Conservation (phyloP, 2,113 vertebrate species). For the Brachirus orientalis region DNA sequence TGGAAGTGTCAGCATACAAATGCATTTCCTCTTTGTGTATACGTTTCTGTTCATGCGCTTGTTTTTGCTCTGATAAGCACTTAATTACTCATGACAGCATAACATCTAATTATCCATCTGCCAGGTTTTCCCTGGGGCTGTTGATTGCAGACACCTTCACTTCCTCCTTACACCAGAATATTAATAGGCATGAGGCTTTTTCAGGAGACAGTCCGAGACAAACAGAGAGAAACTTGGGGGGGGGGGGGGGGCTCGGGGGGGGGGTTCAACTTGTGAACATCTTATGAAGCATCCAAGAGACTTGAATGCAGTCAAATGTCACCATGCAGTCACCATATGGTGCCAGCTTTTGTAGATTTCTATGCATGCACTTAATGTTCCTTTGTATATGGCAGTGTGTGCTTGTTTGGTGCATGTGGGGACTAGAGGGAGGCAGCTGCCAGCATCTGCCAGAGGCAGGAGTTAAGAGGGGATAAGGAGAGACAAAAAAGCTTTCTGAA, state of each 20-base stretch:
- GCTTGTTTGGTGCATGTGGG: slow-evolving; percentile 11
- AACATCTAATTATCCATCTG: slow-evolving; percentile 56
- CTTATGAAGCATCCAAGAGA: slow-evolving; percentile 12
- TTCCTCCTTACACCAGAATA: slow-evolving; percentile 39
- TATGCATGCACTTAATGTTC: neutral
- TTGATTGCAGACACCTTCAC: slow-evolving; percentile 33
- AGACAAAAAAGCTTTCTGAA: too few species aligned
- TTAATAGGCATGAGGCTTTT: slow-evolving; percentile 52
- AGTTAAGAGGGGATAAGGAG: too few species aligned
- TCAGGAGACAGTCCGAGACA: neutral
- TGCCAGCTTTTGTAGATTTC: neutral
- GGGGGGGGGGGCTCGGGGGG: neutral
- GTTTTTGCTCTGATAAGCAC: slow-evolving; percentile 29
- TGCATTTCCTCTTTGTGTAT: neutral
- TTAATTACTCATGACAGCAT: slow-evolving; percentile 47
- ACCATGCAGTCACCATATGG: neutral
- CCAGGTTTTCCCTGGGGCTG: slow-evolving; percentile 31
- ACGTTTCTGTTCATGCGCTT: neutral
- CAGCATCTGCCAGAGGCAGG: slow-evolving; percentile 24
- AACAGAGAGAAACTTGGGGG: too few species aligned
- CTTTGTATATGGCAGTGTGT: slow-evolving; percentile 6
- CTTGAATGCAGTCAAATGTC: slow-evolving; percentile 3
- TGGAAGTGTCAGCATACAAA: neutral
- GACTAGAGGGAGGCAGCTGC: slow-evolving; percentile 29
- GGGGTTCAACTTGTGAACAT: slow-evolving; percentile 10